phyloP scores from a whole-genome alignment of 2,888 invertebrate species.

The Kryphioiulus occultus region DNA sequence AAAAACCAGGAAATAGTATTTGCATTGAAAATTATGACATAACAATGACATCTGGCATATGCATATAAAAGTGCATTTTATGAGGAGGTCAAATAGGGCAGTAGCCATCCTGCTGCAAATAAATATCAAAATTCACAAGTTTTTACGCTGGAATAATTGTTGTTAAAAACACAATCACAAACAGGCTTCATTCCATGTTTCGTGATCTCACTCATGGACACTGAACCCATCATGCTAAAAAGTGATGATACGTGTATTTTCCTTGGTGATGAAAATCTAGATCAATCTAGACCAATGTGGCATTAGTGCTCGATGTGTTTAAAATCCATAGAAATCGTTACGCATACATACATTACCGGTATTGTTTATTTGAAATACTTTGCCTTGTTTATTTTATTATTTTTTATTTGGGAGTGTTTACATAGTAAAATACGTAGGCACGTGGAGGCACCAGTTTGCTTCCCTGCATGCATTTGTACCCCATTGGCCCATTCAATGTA shows the following conservation, averaged over 20 bases:
- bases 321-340: neutral
- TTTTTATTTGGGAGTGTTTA: neutral
- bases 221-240: too few relatives aligned
- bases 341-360: neutral
- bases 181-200: too few relatives aligned
- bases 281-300: too few relatives aligned
- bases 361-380: neutral
- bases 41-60: neutral
- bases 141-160: too few relatives aligned
- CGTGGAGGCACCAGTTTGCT: neutral
- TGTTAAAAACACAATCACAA: too few relatives aligned
- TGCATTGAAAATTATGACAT: neutral
- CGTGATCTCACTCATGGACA: too few relatives aligned
- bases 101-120: neutral
- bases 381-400: neutral
- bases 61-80: neutral
- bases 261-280: too few relatives aligned
- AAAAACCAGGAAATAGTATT: neutral
- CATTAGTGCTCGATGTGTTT: neutral
- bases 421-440: neutral
- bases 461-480: slow-evolving; percentile 11
- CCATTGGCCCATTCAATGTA: slow-evolving; percentile 35
- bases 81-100: neutral
- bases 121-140: too few relatives aligned
- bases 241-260: too few relatives aligned